Base-by-base conservation (phyloP, 2,797 vertebrate genomes). In the Semotilus atromaculatus region DNA sequence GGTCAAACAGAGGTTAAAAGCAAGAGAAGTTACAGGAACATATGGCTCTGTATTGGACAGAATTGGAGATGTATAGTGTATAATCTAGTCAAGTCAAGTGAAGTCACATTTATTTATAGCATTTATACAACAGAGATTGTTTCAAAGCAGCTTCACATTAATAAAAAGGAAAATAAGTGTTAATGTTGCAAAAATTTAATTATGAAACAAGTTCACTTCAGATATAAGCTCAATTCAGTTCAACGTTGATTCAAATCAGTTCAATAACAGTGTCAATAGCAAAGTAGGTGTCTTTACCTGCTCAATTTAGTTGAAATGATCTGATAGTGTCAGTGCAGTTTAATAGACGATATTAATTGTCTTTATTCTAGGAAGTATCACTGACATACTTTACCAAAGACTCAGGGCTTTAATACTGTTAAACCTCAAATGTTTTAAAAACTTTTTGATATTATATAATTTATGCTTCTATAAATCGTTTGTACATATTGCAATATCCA, bases 1-100 rank as follows among this genome's bases (percentile, higher is more conserved):
- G 74, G 84, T 85, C 82, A 86, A 45, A 38, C 16, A 11, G 55
- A 29, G 82, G 81, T 74, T 58, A 80, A 75, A 75, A 62, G 67
- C 40, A 72, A 71, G 38, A 29, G 5, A 29, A 21, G 5, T 19
- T 13, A 48, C 75, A 51, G 55, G 21, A 62, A 76, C 23, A 55
- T 67, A 53, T 40, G 48, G 21, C 5, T 60, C 31, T 70, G n/a
- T 11, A 70, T 9, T 31, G 4, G 26, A 48, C 8, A 43, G 64
- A 68, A 7, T 7, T 76, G 45, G 11, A 76, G 9, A 67, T 51
- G 8, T 40, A 21, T 6, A n/a, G 18, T 38, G 14, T 26, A 76
- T 43, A 21, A 77, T 77, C 34, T 36, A 55, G 13, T 23, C 5
- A 36, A 34, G 78, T 36, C 11, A 51, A 40, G 75, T 23, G 1